Evolutionary conservation across 1,140 invertebrate genomes (phyloP), one percentile per base, ranked within the genome.

Genomic region (Diprion similis): DNA sequence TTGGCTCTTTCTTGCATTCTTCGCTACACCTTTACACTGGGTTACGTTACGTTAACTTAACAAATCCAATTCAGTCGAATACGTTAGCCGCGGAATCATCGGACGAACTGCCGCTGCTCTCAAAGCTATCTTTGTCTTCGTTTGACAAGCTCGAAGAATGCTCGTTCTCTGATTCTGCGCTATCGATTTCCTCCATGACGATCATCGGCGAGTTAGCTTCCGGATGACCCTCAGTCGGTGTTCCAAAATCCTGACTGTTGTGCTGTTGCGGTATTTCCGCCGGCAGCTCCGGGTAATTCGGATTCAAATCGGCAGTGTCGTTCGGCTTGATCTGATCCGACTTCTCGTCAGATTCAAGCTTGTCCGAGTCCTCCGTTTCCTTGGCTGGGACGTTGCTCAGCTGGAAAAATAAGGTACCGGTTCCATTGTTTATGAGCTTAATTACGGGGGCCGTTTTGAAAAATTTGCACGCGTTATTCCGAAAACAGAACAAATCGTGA

Each of bases 251-350:
- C 51, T 59, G 51, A 17, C 51, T 68, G 37, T 68, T 68, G 19
- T 68, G 66, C 6, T 68, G 37, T 13, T 68, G 15, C 10, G 19
- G 17, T 15, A 68, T 13, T 51, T 70, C 51, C n/a, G 59, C 48
- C 17, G 46, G 59, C 74, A 70, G 73, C 80, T 77, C 13, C 74
- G 69, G 24, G 77, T 70, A 18, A 11, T 68, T 68, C 37, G 66
- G 66, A 68, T 79, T 73, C 46, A 81, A 78, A 46, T 80, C 75
- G 19, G 77, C 79, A 0, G 79, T 69, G 65, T 83, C 78, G 59
- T 84, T 81, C 9, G 78, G 78, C 67, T 76, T 79, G 1, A 75
- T 81, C 24, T 79, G 77, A 65, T 82, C 80, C 51, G 51, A 17
- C 24, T 78, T 79, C 65, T 80, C 78, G 8, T 83, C 81, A n/a